These are phyloP conservation scores for Drosophila athabasca DNA, from an alignment of 1,140 invertebrate genomes.

Conservation along the genomic window DNA sequence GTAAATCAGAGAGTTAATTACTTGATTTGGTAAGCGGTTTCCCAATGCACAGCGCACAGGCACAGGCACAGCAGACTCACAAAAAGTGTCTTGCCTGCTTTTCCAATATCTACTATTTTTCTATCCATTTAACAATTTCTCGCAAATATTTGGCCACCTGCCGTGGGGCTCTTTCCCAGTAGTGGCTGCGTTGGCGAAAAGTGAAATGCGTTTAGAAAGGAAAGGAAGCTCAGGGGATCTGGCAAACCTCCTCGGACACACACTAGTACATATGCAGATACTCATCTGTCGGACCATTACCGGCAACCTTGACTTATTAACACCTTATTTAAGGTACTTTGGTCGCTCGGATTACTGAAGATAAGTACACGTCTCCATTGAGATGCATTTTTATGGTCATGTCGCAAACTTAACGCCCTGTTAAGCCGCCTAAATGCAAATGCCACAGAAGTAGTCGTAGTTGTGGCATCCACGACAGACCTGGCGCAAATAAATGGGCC, in stretches of 20 bases:
- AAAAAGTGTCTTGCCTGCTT: conserved; percentile 32
- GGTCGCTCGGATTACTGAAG: conserved; percentile 29
- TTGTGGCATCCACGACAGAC: conserved; percentile 27
- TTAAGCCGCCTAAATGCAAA: conserved; percentile 76
- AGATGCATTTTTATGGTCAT: conserved; percentile 57
- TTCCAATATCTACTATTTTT: background rate
- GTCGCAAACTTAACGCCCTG: conserved; percentile 78
- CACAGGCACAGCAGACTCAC: background rate
- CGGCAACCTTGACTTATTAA: conserved; percentile 74
- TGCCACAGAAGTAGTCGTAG: conserved; percentile 25
- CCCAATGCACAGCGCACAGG: conserved; percentile 44
- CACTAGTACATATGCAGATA: background rate
- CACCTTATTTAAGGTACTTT: conserved; percentile 34
- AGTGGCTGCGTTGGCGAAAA: conserved; percentile 45
- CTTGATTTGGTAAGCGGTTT: conserved; percentile 78
- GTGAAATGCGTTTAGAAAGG: conserved; percentile 76
- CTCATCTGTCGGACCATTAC: conserved; percentile 40
- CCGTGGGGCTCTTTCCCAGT: conserved; percentile 9
- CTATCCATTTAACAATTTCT: conserved; percentile 53
- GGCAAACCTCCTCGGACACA: background rate
- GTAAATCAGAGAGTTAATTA: conserved; percentile 80
- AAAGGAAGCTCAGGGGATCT: conserved; percentile 46
- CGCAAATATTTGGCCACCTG: conserved; percentile 60
- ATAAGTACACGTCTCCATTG: conserved; percentile 13
- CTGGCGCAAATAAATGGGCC: conserved; percentile 72